phyloP scores from a whole-genome alignment of 2,888 invertebrate genomes.

The Dolomedes plantarius region DNA sequence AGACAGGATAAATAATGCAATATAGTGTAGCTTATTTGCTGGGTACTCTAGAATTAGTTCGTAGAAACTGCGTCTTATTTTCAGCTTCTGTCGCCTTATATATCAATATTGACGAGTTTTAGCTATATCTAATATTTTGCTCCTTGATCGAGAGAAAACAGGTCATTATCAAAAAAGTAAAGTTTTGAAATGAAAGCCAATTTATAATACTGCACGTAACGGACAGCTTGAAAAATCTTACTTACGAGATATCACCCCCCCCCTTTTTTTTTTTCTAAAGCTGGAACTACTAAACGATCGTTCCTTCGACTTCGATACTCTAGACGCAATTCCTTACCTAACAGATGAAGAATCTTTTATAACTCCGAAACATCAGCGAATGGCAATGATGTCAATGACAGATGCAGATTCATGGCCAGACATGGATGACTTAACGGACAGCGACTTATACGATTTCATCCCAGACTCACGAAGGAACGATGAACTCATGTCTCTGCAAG shows the following conservation, averaged over 20 bases:
- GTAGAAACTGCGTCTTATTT: too few species aligned
- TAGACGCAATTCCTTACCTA: conserved; percentile 56
- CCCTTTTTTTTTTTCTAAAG: not conserved
- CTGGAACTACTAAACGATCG: conserved; percentile 33
- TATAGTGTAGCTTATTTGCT: too few species aligned
- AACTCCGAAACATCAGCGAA: conserved; percentile 3
- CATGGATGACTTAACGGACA: not conserved
- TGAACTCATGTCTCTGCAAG: conserved; percentile 33
- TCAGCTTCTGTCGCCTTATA: too few species aligned
- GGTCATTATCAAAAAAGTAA: too few species aligned
- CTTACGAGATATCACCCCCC: not conserved
- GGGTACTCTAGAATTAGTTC: too few species aligned
- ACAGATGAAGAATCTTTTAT: conserved; percentile 34
- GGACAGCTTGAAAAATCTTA: too few species aligned
- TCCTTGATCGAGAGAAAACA: too few species aligned
- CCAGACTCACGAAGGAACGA: conserved; percentile 22
- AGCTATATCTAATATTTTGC: too few species aligned
- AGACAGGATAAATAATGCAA: too few species aligned
- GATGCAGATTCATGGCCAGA: conserved; percentile 20
- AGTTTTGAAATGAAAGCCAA: too few species aligned
- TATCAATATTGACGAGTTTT: too few species aligned
- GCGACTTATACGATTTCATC: conserved; percentile 59
- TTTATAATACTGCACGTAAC: too few species aligned
- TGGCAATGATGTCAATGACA: conserved; percentile 1
- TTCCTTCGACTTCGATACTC: conserved; percentile 30